These are phyloP conservation scores for Lapara coniferarum DNA, from an alignment of 2,888 invertebrate species.

Conservation along the genomic window DNA sequence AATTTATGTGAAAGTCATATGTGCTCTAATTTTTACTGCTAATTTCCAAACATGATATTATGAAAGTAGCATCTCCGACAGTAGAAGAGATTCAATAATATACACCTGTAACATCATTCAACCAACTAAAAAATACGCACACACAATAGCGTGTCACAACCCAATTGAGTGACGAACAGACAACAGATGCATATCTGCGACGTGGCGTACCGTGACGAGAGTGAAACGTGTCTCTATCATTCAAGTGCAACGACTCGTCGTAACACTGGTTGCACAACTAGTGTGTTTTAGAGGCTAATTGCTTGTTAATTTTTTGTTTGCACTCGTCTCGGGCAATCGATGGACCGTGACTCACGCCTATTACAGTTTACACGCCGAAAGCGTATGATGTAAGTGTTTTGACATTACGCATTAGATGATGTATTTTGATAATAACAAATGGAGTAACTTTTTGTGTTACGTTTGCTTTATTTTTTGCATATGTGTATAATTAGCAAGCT, in stretches of 20 bases:
- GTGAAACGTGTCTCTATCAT: constrained; percentile 32
- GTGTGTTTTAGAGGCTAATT: constrained; percentile 47
- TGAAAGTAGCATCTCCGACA: too few relatives aligned
- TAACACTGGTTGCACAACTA: constrained; percentile 56
- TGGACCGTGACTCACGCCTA: constrained; percentile 26
- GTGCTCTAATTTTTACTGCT: too few relatives aligned
- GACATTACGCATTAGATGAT: constrained; percentile 13
- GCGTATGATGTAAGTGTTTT: constrained; percentile 26
- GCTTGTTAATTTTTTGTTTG: constrained; percentile 49
- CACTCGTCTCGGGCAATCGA: constrained; percentile 28
- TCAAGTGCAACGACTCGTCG: constrained; percentile 51
- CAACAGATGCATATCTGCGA: constrained; percentile 9
- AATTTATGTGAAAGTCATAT: too few relatives aligned
- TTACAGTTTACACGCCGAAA: constrained; percentile 22
- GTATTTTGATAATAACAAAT: constrained; percentile 17
- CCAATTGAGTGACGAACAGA: neutral
- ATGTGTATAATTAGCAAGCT: neutral
- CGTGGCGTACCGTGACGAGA: constrained; percentile 21
- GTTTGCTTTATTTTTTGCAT: constrained; percentile 8
- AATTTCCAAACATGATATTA: too few relatives aligned
- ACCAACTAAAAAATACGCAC: too few relatives aligned
- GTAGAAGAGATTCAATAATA: neutral
- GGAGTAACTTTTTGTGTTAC: constrained; percentile 3
- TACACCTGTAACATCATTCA: neutral
- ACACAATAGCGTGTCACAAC: neutral